phyloP scores from a whole-genome alignment of 2,113 vertebrate species.

The Nymphicus hollandicus region DNA sequence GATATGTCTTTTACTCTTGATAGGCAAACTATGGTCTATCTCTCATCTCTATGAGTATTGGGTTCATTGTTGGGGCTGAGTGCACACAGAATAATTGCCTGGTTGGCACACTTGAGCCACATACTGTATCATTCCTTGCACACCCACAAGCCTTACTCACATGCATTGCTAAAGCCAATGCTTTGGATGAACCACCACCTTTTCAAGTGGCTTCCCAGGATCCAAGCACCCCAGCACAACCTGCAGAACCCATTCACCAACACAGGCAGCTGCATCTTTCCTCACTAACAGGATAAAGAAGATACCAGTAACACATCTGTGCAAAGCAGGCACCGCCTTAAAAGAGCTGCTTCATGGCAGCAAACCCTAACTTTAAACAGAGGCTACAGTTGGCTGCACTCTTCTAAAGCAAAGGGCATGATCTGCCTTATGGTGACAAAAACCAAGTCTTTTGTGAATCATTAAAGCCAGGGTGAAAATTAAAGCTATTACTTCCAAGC shows the following conservation, averaged over 20 bases:
- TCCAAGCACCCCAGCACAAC: not conserved
- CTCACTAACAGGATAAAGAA: not conserved
- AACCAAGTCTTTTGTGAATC: not conserved
- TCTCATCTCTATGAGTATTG: rapidly evolving
- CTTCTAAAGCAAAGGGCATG: not conserved
- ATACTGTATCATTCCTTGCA: rapidly evolving
- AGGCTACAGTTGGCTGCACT: not conserved
- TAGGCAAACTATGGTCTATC: not conserved
- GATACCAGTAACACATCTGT: not conserved
- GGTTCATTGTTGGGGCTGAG: not conserved
- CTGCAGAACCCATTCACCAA: not conserved
- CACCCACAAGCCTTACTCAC: not conserved
- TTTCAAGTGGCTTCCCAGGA: not conserved
- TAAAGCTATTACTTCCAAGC: not conserved
- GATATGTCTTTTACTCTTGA: rapidly evolving
- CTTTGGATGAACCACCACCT: not conserved
- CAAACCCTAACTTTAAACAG: not conserved
- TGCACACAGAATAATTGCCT: rapidly evolving
- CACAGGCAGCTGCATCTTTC: not conserved
- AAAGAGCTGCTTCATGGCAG: not conserved
- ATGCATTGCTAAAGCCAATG: no score
- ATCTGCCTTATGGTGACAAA: not conserved
- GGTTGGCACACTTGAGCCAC: not conserved
- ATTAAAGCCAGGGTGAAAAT: not conserved
- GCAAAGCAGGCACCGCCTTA: not conserved